Percentiles rank a stretch among this genome's conserved stretches.
Evolutionary conservation across 2,113 vertebrate species (phyloP).

Genomic region (Orthonyx spaldingii): DNA sequence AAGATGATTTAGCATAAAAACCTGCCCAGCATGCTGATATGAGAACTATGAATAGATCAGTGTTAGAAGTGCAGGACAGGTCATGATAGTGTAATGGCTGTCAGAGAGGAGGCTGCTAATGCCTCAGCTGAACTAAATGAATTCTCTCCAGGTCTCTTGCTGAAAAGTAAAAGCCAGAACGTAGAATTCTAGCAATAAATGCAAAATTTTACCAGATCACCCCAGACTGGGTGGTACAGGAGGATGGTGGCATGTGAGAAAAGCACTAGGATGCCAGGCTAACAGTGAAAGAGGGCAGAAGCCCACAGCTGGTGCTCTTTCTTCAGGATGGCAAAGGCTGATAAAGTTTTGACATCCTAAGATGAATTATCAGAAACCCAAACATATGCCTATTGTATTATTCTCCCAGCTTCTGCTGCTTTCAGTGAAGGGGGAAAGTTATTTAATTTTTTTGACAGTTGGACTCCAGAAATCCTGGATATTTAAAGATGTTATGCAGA

Average conservation of each 20-base stretch:
- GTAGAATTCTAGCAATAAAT: background rate
- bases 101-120: background rate
- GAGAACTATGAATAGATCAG: conserved; percentile 34
- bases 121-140: conserved; percentile 3
- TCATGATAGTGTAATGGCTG: conserved; percentile 7
- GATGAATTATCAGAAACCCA: conserved; percentile 14
- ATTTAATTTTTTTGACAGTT: background rate
- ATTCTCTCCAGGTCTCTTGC: background rate
- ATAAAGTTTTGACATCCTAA: background rate
- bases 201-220: background rate
- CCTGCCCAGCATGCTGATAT: conserved; percentile 42
- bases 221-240: background rate
- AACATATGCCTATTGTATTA: background rate
- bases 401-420: background rate
- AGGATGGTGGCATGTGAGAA: background rate
- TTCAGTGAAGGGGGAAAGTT: background rate
- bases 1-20: conserved; percentile 50
- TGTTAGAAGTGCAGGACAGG: background rate
- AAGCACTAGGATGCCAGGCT: background rate
- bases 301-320: background rate
- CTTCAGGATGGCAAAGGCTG: background rate
- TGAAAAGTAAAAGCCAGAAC: conserved; percentile 2
- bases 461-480: background rate
- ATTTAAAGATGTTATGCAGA: background rate
- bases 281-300: background rate